Evolutionary conservation across 1,140 invertebrate species (phyloP).

Genomic region (Branchinecta lindahli): DNA sequence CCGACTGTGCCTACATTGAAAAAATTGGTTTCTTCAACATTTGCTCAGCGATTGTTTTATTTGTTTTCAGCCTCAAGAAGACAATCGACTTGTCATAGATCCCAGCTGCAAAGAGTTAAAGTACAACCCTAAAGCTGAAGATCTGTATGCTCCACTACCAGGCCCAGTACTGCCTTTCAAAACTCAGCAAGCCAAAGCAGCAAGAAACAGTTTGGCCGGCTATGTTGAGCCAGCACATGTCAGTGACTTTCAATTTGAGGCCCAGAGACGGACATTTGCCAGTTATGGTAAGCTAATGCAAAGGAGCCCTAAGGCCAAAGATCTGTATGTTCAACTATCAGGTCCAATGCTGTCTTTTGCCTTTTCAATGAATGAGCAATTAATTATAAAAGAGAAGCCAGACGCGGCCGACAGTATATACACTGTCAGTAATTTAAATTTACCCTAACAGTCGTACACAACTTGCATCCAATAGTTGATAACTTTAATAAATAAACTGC

Average conservation of each 20-base stretch:
- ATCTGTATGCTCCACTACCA: conserved; percentile 77
- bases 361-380: background rate
- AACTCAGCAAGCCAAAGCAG: conserved; percentile 68
- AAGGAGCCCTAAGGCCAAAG: background rate
- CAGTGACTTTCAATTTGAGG: conserved; percentile 96
- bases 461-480: too few relatives aligned
- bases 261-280: conserved; percentile 83
- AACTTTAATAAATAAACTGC: too few relatives aligned
- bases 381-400: too few relatives aligned
- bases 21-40: too few relatives aligned
- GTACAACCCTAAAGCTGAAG: conserved; percentile 89
- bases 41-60: too few relatives aligned
- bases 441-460: too few relatives aligned
- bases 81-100: conserved; percentile 36
- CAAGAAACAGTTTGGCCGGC: conserved; percentile 82
- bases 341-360: conserved; percentile 13
- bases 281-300: conserved; percentile 51
- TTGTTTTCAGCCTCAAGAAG: background rate
- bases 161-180: conserved; percentile 83
- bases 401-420: too few relatives aligned
- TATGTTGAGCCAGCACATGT: conserved; percentile 89
- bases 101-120: conserved; percentile 58
- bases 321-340: conserved; percentile 12
- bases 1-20: too few relatives aligned
- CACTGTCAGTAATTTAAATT: too few relatives aligned